Base-by-base conservation (phyloP, 2,797 vertebrate genomes). In the Karalla daura region DNA sequence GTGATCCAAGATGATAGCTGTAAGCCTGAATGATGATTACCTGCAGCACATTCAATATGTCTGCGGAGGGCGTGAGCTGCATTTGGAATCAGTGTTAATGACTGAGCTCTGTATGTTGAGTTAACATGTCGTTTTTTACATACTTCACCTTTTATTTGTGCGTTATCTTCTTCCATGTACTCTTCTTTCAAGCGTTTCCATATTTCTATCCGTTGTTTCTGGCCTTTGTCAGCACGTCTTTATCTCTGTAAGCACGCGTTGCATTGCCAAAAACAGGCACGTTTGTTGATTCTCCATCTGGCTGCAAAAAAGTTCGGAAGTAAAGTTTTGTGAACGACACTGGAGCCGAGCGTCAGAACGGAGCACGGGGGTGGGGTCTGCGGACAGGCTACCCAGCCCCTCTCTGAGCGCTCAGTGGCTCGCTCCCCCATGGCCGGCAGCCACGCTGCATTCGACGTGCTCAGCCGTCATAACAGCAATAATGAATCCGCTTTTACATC, bases 401-500 rank as follows among this genome's bases (percentile, higher is more conserved):
- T 52, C 55, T 55, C 35, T 14, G 33, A 51, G 60, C 32, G 41
- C 64, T 72, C 44, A 25, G 56, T 20, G 15, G 27, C 45, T 24
- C 12, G 13, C 46, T 39, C 40, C 40, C 0, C 41, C 40, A 35
- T 52, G 41, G 51, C 77, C 50, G 63, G 47, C 64, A 68, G 80
- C 76, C 68, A n/a, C 21, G 28, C 47, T 33, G 53, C 62, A 11
- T 50, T 44, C 17, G 12, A 50, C 36, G 15, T 56, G 33, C 59
- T 76, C 77, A 64, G 83, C 80, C 46, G 60, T 87, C 84, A 84
- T 44, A 78, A 83, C 81, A 67, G 68, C 53, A 70, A 79, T 78
- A 89, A 89, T 80, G 85, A 91, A 89, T 88, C 66, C 28, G 35
- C 80, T 85, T 90, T 88, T 70, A 90, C 84, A 88, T 83, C 74